Percentiles rank a stretch among this genome's conserved stretches.
These are phyloP conservation scores for Tetragnatha versicolor DNA, from an alignment of 1,140 invertebrate species.

Conservation along the genomic window DNA sequence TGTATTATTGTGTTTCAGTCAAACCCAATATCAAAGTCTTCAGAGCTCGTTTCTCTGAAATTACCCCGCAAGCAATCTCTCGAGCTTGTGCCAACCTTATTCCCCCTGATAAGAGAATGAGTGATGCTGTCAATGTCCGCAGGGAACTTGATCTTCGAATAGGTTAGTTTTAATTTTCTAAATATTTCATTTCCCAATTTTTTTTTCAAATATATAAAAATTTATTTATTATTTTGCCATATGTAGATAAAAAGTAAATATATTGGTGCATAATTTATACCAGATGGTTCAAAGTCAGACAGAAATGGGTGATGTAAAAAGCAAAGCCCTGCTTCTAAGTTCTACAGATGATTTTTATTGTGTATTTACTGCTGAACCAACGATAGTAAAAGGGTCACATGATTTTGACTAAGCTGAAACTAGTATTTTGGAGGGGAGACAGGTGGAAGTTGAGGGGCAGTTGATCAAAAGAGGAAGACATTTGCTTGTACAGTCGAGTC, in stretches of 20 bases:
- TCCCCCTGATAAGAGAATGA: slow-evolving; percentile 82
- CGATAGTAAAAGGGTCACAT: no score
- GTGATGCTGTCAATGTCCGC: slow-evolving; percentile 95
- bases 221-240: neutral
- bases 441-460: no score
- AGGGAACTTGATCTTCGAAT: slow-evolving; percentile 96
- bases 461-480: no score
- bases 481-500: no score
- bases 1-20: slow-evolving; percentile 47
- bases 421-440: no score
- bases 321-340: no score
- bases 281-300: neutral
- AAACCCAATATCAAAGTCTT: slow-evolving; percentile 48
- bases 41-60: slow-evolving; percentile 96
- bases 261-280: no score
- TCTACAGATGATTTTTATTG: no score
- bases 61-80: slow-evolving; percentile 81
- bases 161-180: slow-evolving; percentile 68
- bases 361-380: no score
- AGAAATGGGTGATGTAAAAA: no score
- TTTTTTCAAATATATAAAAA: neutral
- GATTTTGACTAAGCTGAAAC: no score
- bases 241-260: no score
- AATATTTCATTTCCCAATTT: slow-evolving; percentile 4
- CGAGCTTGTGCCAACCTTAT: slow-evolving; percentile 82